Evolutionary conservation across 2,113 vertebrate genomes (phyloP).

Genomic region (Lipophrys pholis): DNA sequence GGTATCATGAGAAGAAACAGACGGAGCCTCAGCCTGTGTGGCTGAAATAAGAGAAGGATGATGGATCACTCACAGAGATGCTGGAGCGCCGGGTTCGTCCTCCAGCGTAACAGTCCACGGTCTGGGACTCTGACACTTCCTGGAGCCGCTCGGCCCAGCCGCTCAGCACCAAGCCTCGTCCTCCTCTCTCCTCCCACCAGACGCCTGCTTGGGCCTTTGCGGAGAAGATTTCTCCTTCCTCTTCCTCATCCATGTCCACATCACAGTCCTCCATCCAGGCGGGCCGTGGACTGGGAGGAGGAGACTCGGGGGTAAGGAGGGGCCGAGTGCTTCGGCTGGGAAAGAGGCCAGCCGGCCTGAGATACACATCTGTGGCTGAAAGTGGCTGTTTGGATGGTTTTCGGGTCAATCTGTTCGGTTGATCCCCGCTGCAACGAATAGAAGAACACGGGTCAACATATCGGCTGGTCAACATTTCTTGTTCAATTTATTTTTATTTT

Average conservation of each 20-base stretch:
- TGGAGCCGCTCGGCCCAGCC: constrained; percentile 73
- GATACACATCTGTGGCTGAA: constrained; percentile 8
- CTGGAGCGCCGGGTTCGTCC: constrained; percentile 53
- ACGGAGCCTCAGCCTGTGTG: constrained; percentile 11
- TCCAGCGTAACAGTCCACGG: constrained; percentile 42
- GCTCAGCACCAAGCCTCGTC: constrained; percentile 61
- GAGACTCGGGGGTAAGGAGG: constrained; percentile 14
- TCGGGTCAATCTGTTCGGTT: neutral
- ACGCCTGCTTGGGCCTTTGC: constrained; percentile 19
- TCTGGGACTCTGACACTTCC: constrained; percentile 56
- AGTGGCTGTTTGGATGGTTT: neutral
- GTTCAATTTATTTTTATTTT: too few relatives aligned
- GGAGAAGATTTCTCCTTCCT: constrained; percentile 49
- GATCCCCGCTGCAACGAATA: too few relatives aligned
- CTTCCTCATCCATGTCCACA: constrained; percentile 64
- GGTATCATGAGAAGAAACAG: neutral
- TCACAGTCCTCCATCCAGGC: constrained; percentile 65
- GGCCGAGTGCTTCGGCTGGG: neutral
- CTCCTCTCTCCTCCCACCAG: constrained; percentile 62
- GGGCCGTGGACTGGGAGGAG: constrained; percentile 7
- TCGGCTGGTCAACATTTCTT: too few relatives aligned
- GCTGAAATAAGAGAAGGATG: neutral
- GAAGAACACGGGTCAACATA: too few relatives aligned
- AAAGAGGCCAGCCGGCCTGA: constrained; percentile 18
- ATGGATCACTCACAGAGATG: constrained; percentile 67